A percentile compares a stretch with the other conserved stretches of the same genome.
These are phyloP conservation scores for Molossus molossus DNA, from an alignment of 2,797 vertebrate genomes.

Conservation along the genomic window DNA sequence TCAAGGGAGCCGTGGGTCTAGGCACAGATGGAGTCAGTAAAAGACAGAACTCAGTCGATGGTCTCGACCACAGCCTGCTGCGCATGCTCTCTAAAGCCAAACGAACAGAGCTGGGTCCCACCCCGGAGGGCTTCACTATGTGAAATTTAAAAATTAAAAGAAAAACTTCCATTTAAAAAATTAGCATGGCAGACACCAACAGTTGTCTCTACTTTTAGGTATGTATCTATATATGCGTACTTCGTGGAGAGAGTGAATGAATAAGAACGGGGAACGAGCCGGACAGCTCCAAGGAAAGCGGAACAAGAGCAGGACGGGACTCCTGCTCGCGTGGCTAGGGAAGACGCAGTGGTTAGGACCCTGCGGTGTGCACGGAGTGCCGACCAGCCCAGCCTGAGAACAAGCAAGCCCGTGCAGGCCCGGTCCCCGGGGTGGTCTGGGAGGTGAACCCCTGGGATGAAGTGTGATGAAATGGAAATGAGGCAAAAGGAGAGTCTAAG, in stretches of 20 bases:
- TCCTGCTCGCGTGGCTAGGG: accelerated
- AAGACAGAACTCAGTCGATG: neutral
- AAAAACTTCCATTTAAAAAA: neutral
- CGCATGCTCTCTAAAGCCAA: neutral
- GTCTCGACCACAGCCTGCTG: neutral
- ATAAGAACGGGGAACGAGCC: neutral
- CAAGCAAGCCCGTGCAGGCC: neutral
- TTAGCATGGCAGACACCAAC: neutral
- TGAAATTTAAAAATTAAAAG: constrained; percentile 2
- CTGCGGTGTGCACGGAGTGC: accelerated
- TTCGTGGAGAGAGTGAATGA: neutral
- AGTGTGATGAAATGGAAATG: accelerated
- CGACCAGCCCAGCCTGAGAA: neutral
- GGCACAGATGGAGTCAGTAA: neutral
- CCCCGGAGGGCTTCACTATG: neutral
- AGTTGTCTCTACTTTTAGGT: neutral
- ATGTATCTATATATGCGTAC: accelerated
- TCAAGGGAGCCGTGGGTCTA: neutral
- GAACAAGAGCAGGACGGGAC: neutral
- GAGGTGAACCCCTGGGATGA: neutral
- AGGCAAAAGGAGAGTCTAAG: neutral
- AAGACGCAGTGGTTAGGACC: neutral
- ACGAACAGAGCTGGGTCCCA: neutral
- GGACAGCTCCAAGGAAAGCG: neutral
- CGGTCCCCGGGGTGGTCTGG: neutral